A percentile compares a stretch with the other conserved stretches of the same genome.
Conservation (phyloP, 2,888 invertebrate genomes). For the Stegana nigrithorax region DNA sequence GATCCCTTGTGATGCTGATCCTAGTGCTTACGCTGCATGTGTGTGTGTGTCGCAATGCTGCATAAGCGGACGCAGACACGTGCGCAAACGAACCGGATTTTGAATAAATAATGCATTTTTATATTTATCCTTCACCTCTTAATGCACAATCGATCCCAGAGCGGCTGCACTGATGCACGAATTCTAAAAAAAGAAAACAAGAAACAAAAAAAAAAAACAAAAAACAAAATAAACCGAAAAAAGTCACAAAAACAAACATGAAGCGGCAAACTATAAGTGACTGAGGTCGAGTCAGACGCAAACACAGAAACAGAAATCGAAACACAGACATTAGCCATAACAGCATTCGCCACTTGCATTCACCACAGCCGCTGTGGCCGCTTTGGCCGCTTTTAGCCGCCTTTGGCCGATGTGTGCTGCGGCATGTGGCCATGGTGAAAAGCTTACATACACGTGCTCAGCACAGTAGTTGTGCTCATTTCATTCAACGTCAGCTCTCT, state of each 20-base stretch:
- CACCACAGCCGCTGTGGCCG: not conserved
- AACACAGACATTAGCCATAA: not conserved
- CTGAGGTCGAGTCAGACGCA: not conserved
- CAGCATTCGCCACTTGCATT: not conserved
- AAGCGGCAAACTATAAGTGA: no score
- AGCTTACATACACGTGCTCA: not conserved
- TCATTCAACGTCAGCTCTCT: not conserved
- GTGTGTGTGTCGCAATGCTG: not conserved
- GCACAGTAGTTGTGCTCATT: no score
- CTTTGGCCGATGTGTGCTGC: no score
- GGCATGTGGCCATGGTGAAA: constrained; percentile 12
- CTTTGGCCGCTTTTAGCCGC: no score
- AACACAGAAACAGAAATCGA: not conserved
- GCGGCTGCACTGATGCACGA: no score
- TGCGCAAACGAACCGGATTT: constrained; percentile 4
- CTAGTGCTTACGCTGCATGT: no score
- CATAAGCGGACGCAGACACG: not conserved
- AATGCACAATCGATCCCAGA: constrained; percentile 10
- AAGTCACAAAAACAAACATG: no score
- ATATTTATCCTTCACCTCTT: constrained; percentile 27
- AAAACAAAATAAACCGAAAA: no score
- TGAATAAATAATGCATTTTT: constrained; percentile 20
- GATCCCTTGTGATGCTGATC: no score
- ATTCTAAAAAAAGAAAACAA: no score
- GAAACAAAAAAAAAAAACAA: no score